Conservation (phyloP, 2,888 invertebrate species). For the Agriopis aurantiaria region DNA sequence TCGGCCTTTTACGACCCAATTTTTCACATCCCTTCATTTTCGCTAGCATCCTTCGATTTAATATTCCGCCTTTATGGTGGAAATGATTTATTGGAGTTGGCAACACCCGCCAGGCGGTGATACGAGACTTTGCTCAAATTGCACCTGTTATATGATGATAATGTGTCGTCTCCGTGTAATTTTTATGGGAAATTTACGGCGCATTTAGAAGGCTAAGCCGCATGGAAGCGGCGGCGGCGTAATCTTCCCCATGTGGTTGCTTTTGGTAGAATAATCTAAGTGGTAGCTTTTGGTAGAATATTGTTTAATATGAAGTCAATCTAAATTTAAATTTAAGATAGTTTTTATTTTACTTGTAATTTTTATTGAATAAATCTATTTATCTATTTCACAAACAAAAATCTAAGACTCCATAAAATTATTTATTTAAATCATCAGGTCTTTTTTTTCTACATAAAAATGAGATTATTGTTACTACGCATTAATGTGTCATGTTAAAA, state of each 20-base stretch:
- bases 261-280: not conserved
- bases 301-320: not conserved
- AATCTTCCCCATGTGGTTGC: slow-evolving; percentile 12
- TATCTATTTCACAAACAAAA: no score
- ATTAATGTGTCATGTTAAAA: no score
- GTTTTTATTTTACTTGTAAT: no score
- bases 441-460: no score
- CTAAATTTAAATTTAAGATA: no score
- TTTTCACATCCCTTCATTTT: slow-evolving; percentile 75
- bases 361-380: no score
- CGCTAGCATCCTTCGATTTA: slow-evolving; percentile 72
- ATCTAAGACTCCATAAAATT: no score
- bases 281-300: not conserved
- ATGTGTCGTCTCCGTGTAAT: slow-evolving; percentile 37
- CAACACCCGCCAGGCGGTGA: slow-evolving; percentile 57
- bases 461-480: no score
- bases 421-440: no score
- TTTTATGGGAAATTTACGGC: slow-evolving; percentile 37
- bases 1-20: slow-evolving; percentile 78
- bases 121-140: slow-evolving; percentile 60
- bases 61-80: slow-evolving; percentile 75
- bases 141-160: slow-evolving; percentile 51
- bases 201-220: slow-evolving; percentile 19
- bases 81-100: slow-evolving; percentile 74
- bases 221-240: slow-evolving; percentile 9